These are phyloP conservation scores for Arenaria interpres DNA, from an alignment of 2,113 vertebrate species.

Conservation along the genomic window DNA sequence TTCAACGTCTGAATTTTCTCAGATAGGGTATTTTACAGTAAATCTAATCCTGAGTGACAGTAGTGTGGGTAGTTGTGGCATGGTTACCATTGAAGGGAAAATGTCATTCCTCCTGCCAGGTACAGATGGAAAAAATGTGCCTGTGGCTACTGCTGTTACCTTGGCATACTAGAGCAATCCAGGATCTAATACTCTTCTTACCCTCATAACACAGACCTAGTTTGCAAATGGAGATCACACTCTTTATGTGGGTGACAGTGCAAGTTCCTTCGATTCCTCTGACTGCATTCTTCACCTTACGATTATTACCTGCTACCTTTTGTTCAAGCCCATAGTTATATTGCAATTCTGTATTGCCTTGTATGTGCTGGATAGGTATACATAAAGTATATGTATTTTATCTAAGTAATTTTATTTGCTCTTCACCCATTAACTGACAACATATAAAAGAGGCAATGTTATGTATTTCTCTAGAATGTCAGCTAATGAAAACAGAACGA, in stretches of 20 bases:
- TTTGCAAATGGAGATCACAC: neutral
- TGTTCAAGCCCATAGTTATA: neutral
- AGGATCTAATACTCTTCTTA: neutral
- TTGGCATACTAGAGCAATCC: slow-evolving; percentile 1
- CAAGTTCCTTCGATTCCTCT: neutral
- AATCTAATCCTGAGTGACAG: neutral
- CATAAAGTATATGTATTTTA: neutral
- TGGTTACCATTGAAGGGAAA: slow-evolving; percentile 12
- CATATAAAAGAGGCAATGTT: neutral
- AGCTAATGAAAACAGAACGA: slow-evolving; percentile 98
- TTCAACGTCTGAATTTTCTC: neutral
- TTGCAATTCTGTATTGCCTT: neutral
- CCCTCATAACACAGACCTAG: neutral
- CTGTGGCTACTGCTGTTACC: slow-evolving; percentile 52
- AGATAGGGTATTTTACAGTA: neutral
- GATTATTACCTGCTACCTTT: neutral
- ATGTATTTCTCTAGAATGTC: slow-evolving; percentile 87
- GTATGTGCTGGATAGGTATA: neutral
- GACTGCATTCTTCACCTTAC: neutral
- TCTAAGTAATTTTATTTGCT: neutral
- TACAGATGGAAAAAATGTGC: slow-evolving; percentile 55
- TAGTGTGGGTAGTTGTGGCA: neutral
- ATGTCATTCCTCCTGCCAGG: slow-evolving; percentile 31
- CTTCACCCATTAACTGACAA: neutral
- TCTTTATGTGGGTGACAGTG: neutral